Conservation (phyloP, 2,113 vertebrate species). For the Neotoma lepida region DNA sequence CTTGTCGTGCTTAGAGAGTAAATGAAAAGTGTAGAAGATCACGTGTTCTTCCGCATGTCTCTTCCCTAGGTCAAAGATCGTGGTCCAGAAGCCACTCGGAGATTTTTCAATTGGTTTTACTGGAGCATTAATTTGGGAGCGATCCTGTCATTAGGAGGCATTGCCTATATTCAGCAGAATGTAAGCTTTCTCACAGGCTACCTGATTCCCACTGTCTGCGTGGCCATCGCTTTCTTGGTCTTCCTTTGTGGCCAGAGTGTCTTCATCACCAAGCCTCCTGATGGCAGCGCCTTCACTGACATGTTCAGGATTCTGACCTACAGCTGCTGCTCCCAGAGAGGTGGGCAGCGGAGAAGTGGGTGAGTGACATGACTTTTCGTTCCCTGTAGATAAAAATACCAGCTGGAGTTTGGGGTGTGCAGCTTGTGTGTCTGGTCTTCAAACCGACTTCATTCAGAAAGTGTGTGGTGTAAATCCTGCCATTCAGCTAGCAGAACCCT, state of each 20-base stretch:
- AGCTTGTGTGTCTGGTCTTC: background rate
- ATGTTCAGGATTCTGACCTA: constrained; percentile 91
- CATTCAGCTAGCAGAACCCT: too few relatives aligned
- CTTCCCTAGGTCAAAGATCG: constrained; percentile 93
- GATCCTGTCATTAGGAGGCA: constrained; percentile 93
- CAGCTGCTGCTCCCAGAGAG: constrained; percentile 87
- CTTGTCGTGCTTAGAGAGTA: background rate
- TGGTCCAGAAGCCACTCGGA: constrained; percentile 94
- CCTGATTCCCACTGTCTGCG: constrained; percentile 91
- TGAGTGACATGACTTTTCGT: constrained; percentile 52
- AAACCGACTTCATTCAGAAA: background rate
- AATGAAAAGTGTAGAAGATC: background rate
- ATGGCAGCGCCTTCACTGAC: constrained; percentile 96
- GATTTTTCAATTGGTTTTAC: constrained; percentile 99
- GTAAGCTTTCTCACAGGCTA: constrained; percentile 91
- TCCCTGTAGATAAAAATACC: background rate
- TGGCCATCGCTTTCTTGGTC: constrained; percentile 92
- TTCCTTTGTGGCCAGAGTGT: constrained; percentile 92
- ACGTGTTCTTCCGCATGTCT: background rate
- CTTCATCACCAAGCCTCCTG: constrained; percentile 95
- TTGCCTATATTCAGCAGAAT: constrained; percentile 97
- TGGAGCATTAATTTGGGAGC: constrained; percentile 99
- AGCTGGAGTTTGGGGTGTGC: background rate
- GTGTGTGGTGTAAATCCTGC: background rate
- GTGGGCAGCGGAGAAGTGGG: constrained; percentile 81